phyloP scores from a whole-genome alignment of 2,113 vertebrate genomes.

The Grantiella picta region DNA sequence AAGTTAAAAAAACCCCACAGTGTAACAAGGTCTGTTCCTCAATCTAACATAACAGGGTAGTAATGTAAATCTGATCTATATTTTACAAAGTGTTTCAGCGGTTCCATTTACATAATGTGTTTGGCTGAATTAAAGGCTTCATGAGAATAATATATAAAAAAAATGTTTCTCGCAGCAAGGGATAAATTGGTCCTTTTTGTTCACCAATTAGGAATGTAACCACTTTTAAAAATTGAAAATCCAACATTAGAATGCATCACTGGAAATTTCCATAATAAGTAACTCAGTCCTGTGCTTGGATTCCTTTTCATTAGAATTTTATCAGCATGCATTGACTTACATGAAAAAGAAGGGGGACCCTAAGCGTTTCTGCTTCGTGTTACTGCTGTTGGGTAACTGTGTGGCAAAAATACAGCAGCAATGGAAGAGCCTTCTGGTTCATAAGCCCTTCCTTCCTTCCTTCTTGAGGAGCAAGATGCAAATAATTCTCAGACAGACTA shows the following conservation, averaged over 20 bases:
- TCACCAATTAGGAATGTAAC: slow-evolving; percentile 19
- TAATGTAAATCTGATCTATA: slow-evolving; percentile 11
- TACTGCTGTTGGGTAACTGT: not conserved
- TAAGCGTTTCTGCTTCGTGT: not conserved
- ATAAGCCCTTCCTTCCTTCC: not conserved
- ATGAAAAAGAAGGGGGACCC: not conserved
- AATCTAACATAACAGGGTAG: not conserved
- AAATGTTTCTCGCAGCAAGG: not conserved
- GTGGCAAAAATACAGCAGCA: not conserved
- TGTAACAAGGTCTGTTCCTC: not conserved
- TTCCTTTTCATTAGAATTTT: not conserved
- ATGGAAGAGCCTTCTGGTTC: not conserved
- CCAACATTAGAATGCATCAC: not conserved
- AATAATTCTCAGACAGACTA: not conserved
- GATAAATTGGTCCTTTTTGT: slow-evolving; percentile 40
- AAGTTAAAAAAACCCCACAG: not conserved
- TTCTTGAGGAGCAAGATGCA: not conserved
- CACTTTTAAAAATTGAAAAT: slow-evolving; percentile 37
- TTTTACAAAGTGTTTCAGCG: slow-evolving; percentile 14
- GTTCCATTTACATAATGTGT: slow-evolving; percentile 20
- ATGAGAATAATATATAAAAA: slow-evolving; percentile 30
- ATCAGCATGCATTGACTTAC: not conserved
- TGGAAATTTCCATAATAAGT: not conserved
- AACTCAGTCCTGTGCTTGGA: not conserved
- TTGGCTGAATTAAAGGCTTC: slow-evolving; percentile 24